phyloP scores from a whole-genome alignment of 2,797 vertebrate species.

The Poeciliopsis paucimaculata region DNA sequence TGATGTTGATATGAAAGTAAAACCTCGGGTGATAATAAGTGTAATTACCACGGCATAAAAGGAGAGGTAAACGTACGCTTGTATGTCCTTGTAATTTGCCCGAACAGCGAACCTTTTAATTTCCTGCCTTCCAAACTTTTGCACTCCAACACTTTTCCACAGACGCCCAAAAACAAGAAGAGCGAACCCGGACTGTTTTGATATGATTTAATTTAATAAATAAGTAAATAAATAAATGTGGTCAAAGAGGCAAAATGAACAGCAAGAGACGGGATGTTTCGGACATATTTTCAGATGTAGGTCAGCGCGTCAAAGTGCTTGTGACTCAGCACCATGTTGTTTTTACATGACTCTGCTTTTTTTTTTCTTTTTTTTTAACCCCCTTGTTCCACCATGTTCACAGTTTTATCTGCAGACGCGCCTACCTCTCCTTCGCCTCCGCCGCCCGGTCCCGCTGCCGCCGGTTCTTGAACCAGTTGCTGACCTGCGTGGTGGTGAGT shows the following conservation, averaged over 20 bases:
- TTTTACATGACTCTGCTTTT: neutral
- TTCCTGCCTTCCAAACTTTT: conserved; percentile 50
- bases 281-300: conserved; percentile 27
- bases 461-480: conserved; percentile 99
- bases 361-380: neutral
- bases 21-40: conserved; percentile 37
- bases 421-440: conserved; percentile 98
- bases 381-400: too few species aligned
- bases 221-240: neutral
- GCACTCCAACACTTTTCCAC: conserved; percentile 19
- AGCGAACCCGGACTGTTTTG: neutral
- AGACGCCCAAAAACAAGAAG: conserved; percentile 14
- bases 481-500: conserved; percentile 98
- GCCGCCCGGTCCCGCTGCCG: conserved; percentile 96
- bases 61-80: conserved; percentile 22
- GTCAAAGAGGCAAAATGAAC: neutral
- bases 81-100: conserved; percentile 61
- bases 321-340: conserved; percentile 12
- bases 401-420: conserved; percentile 87
- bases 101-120: conserved; percentile 50
- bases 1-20: conserved; percentile 41
- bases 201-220: neutral
- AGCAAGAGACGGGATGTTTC: neutral
- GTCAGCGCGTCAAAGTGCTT: conserved; percentile 16
- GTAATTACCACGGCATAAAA: conserved; percentile 58